Percentiles rank a stretch among this genome's conserved stretches.
phyloP scores from a whole-genome alignment of 2,888 invertebrate species.

The Coenonympha arcania region DNA sequence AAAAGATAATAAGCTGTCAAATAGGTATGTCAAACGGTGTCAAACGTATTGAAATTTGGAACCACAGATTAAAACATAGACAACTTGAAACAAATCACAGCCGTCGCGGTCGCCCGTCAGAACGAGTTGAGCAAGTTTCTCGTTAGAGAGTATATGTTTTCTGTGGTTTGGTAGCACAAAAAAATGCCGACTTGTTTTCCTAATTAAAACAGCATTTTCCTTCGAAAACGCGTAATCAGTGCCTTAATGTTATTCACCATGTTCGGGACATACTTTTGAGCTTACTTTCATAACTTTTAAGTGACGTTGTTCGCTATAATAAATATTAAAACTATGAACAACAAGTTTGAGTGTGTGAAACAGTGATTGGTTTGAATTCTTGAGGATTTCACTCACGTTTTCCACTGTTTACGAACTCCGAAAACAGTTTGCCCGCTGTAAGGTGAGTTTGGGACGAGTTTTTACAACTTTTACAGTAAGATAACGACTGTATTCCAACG shows the following conservation, averaged over 20 bases:
- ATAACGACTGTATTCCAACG: constrained; percentile 5
- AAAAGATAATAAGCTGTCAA: too few relatives aligned
- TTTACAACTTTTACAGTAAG: neutral
- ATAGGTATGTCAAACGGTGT: too few relatives aligned
- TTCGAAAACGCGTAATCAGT: constrained; percentile 33
- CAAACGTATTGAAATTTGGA: too few relatives aligned
- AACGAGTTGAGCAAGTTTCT: too few relatives aligned
- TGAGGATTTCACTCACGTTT: constrained; percentile 22
- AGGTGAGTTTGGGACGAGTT: constrained; percentile 29
- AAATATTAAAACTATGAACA: constrained; percentile 17
- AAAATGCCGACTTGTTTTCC: constrained; percentile 34
- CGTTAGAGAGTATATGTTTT: too few relatives aligned
- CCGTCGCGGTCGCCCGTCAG: too few relatives aligned
- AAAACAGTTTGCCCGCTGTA: constrained; percentile 31
- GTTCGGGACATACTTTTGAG: constrained; percentile 20
- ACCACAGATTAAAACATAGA: too few relatives aligned
- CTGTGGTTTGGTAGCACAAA: constrained; percentile 29
- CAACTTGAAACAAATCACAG: too few relatives aligned
- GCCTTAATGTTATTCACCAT: constrained; percentile 28
- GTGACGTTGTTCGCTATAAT: neutral
- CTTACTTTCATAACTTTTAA: constrained; percentile 18
- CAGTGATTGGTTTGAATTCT: constrained; percentile 26
- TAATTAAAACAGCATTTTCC: constrained; percentile 37
- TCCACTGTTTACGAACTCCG: constrained; percentile 13
- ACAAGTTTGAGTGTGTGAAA: constrained; percentile 27